phyloP scores from a whole-genome alignment of 2,888 invertebrate species.

The Nemotelus pantherinus region DNA sequence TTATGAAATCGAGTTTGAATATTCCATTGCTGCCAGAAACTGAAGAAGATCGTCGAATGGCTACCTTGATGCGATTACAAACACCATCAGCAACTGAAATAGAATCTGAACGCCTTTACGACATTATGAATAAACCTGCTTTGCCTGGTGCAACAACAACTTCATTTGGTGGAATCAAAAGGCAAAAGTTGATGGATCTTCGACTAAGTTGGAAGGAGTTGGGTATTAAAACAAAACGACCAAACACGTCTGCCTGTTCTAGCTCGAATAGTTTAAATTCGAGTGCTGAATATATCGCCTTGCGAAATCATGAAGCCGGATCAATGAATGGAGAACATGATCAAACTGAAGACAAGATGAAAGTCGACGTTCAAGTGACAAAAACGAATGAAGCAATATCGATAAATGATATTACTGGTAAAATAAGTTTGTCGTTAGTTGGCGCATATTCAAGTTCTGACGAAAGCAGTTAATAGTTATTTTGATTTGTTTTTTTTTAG shows the following conservation, averaged over 20 bases:
- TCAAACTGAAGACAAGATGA: too few species aligned
- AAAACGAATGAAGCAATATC: too few species aligned
- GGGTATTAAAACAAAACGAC: conserved; percentile 59
- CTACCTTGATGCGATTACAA: conserved; percentile 76
- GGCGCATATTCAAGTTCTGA: conserved; percentile 53
- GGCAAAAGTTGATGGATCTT: conserved; percentile 66
- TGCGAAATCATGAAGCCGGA: too few species aligned
- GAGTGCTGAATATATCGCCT: too few species aligned
- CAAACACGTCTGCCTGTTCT: not conserved
- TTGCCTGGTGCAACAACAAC: conserved; percentile 68
- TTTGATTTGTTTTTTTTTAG: conserved; percentile 9
- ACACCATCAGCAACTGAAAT: conserved; percentile 72
- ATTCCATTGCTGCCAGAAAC: conserved; percentile 82
- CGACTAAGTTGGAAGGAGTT: conserved; percentile 58
- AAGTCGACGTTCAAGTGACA: too few species aligned
- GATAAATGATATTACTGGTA: too few species aligned
- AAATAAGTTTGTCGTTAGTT: conserved; percentile 46
- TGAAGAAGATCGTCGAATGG: conserved; percentile 82
- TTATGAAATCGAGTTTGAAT: conserved; percentile 80
- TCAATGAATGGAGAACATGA: too few species aligned
- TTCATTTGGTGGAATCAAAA: conserved; percentile 69
- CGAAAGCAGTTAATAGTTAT: conserved; percentile 45
- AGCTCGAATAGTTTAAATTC: not conserved
- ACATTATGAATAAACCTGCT: conserved; percentile 69
- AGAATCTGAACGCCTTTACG: conserved; percentile 66